Conservation (phyloP, 2,888 invertebrate genomes). For the Hydriomena furcata region DNA sequence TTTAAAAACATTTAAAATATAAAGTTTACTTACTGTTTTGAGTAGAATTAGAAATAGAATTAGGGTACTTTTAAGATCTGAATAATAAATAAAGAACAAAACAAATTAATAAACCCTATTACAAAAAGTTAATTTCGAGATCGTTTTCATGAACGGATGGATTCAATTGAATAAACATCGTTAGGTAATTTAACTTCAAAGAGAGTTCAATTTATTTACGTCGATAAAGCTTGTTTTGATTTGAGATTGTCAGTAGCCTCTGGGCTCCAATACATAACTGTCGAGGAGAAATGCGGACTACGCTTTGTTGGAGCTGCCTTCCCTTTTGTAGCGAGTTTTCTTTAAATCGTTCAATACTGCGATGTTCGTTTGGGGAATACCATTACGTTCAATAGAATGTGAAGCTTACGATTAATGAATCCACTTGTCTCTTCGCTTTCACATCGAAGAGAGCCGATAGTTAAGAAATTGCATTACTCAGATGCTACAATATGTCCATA, state of each 20-base stretch:
- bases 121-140: neutral
- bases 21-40: too few relatives aligned
- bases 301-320: slow-evolving; percentile 41
- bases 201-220: slow-evolving; percentile 25
- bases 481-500: too few relatives aligned
- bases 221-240: slow-evolving; percentile 28
- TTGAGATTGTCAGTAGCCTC: slow-evolving; percentile 31
- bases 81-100: neutral
- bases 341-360: slow-evolving; percentile 41
- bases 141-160: slow-evolving; percentile 11
- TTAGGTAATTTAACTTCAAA: slow-evolving; percentile 21
- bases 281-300: slow-evolving; percentile 39
- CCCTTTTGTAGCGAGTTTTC: slow-evolving; percentile 39
- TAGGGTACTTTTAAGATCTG: too few relatives aligned
- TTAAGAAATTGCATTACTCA: neutral
- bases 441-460: neutral
- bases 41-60: too few relatives aligned
- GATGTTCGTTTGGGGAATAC: slow-evolving; percentile 48
- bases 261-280: slow-evolving; percentile 40
- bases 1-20: too few relatives aligned
- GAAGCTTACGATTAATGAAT: slow-evolving; percentile 53
- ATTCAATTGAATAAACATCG: slow-evolving; percentile 7
- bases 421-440: slow-evolving; percentile 39
- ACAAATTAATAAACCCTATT: neutral
- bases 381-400: slow-evolving; percentile 50